Evolutionary conservation across 2,113 vertebrate species (phyloP), one percentile per base, ranked within the genome.

Genomic region (Microtus ochrogaster): DNA sequence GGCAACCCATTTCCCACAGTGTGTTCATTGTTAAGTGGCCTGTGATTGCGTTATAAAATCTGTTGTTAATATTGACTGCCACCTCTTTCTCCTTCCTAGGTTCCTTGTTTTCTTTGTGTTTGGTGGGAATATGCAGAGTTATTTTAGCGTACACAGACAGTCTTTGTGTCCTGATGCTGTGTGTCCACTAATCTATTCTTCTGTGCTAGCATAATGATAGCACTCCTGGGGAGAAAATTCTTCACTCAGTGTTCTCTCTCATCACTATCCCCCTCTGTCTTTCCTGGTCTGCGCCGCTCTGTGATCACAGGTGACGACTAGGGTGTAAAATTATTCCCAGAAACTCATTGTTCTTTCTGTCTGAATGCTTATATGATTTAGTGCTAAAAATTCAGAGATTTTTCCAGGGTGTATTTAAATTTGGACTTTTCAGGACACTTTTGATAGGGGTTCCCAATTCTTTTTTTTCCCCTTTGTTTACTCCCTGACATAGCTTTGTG

Each of bases 311-410:
- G 47, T 72, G 81, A 88, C 81, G 77, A 87, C 73, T 78, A 36
- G 58, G 58, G 79, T 73, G 9, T 65, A 44, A 82, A 74, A 58
- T 74, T 58, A n/a, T 82, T 89, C 92, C 83, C 89, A 91, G 72
- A 93, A 94, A 39, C 22, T 39, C 41, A 39, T 76, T 85, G 7
- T 79, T 94, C 49, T 81, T 81, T 79, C n/a, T 90, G 58, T 65
- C 65, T 82, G 10, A 44, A 81, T 82, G n/a, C 17, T 61, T 76
- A 1, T 47, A 5, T 9, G 39, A 49, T 84, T 84, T 66, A 9
- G 72, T 44, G 4, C 22, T 89, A 9, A 91, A 91, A 93, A 82
- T 85, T 85, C 47, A 52, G 55, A 84, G 78, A 47, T 49, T 65
- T 87, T 91, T n/a, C 44, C 28, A 58, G 44, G 49, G 70, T 49